These are phyloP conservation scores for Dendrophyllia cribrosa DNA, from an alignment of 64 coral and sea anemone species.

Conservation along the genomic window DNA sequence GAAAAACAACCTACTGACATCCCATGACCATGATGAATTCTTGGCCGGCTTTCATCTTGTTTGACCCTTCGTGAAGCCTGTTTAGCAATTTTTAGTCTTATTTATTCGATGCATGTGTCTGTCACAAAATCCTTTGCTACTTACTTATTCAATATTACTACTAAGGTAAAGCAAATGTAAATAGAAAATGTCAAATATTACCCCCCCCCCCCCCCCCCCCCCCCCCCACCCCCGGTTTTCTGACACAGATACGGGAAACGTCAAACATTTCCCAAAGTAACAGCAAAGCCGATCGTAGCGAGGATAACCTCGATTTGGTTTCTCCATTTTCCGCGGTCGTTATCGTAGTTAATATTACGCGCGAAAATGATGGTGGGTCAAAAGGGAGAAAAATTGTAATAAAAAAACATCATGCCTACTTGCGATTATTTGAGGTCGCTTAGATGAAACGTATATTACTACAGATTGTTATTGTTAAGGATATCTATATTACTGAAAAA, in stretches of 20 bases:
- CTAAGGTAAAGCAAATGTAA: too few species aligned
- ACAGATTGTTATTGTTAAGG: background rate
- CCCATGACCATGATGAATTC: too few species aligned
- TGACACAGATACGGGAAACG: constrained; percentile 87
- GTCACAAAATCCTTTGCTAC: too few species aligned
- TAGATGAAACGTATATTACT: background rate
- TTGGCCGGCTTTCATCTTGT: too few species aligned
- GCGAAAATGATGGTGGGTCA: constrained; percentile 42
- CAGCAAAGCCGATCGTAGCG: constrained; percentile 84
- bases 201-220: too few species aligned
- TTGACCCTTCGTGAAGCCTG: too few species aligned
- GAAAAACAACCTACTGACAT: too few species aligned
- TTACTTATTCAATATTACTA: too few species aligned
- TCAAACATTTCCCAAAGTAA: constrained; percentile 90
- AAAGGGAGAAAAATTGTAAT: background rate
- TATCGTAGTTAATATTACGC: background rate
- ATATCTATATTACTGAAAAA: background rate
- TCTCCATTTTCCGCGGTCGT: constrained; percentile 81
- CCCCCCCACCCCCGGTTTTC: too few species aligned
- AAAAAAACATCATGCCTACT: background rate
- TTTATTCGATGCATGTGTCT: too few species aligned
- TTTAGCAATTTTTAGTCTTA: too few species aligned
- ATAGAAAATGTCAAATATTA: too few species aligned
- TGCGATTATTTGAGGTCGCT: background rate
- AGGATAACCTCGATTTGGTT: constrained; percentile 87